A percentile compares a stretch with the other conserved stretches of the same genome.
phyloP scores from a whole-genome alignment of 2,797 vertebrate genomes.

The Squalus acanthias region DNA sequence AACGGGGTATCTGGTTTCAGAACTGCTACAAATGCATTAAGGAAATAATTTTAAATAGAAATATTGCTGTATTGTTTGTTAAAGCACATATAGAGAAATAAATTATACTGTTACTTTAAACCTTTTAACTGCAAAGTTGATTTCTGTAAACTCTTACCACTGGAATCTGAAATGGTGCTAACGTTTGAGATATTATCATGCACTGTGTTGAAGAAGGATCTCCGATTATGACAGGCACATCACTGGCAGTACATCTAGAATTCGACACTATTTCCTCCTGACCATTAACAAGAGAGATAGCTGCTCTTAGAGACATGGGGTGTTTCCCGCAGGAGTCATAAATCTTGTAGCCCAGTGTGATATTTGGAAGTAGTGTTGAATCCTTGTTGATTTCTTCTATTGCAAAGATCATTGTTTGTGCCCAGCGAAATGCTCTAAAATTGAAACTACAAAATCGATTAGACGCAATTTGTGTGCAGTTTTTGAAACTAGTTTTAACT shows the following conservation, averaged over 20 bases:
- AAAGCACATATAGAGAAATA: not conserved
- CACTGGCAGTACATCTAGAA: not conserved
- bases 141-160: not conserved
- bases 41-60: not conserved
- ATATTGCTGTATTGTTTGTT: not conserved
- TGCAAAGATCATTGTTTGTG: not conserved
- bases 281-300: not conserved
- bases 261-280: not conserved
- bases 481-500: too few species aligned
- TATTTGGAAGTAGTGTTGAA: not conserved
- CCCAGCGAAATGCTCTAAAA: not conserved
- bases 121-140: not conserved
- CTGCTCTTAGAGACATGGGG: not conserved
- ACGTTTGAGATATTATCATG: not conserved
- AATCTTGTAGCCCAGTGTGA: not conserved
- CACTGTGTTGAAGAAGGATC: not conserved
- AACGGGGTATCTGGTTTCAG: not conserved
- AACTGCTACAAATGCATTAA: not conserved
- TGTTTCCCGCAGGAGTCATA: not conserved
- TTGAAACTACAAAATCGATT: not conserved
- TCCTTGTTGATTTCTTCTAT: not conserved
- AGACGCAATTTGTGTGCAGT: too few species aligned
- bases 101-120: not conserved
- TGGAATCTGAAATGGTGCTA: not conserved
- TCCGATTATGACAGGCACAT: not conserved